These are phyloP conservation scores for Sesia bembeciformis DNA, from an alignment of 2,888 invertebrate species.

Conservation along the genomic window DNA sequence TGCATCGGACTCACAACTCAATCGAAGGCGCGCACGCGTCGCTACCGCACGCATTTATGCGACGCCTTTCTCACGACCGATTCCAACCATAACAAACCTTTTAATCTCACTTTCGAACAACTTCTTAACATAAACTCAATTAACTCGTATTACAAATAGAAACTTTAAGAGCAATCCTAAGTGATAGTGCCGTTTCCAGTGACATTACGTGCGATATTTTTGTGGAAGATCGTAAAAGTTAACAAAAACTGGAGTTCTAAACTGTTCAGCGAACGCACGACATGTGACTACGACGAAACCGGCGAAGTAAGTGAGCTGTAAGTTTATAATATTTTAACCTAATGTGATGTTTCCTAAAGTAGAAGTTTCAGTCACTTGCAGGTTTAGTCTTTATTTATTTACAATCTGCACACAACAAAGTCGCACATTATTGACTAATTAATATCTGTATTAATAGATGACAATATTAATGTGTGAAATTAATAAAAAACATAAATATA, in stretches of 20 bases:
- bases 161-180: not conserved
- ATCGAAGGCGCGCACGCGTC: conserved; percentile 48
- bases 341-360: too few relatives aligned
- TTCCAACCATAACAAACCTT: not conserved
- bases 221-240: conserved; percentile 43
- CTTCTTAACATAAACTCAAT: not conserved
- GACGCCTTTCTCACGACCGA: conserved; percentile 8
- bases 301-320: conserved; percentile 51
- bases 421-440: too few relatives aligned
- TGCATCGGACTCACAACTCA: conserved; percentile 16
- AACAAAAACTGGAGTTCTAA: conserved; percentile 49
- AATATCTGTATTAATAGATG: too few relatives aligned
- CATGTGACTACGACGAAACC: conserved; percentile 58
- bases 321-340: conserved; percentile 22
- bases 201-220: conserved; percentile 35
- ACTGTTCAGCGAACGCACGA: conserved; percentile 55
- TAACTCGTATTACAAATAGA: not conserved
- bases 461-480: too few relatives aligned
- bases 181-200: conserved; percentile 1
- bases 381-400: too few relatives aligned
- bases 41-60: conserved; percentile 13
- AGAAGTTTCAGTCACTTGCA: too few relatives aligned
- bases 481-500: too few relatives aligned
- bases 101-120: not conserved
- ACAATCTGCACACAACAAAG: too few relatives aligned